These are phyloP conservation scores for Euplexia lucipara DNA, from an alignment of 2,888 invertebrate genomes.

Conservation along the genomic window DNA sequence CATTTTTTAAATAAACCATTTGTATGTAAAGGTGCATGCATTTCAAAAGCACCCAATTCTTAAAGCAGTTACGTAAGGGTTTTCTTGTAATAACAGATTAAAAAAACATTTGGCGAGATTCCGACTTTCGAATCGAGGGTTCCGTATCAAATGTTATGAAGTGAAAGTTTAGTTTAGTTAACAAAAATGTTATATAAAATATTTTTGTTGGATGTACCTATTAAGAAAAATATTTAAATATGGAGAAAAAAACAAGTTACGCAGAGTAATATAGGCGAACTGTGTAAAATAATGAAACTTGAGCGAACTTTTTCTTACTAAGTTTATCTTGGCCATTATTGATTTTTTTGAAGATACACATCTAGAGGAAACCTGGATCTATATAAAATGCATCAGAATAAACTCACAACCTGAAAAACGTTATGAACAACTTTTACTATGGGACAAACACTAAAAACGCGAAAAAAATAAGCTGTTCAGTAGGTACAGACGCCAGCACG, in stretches of 20 bases:
- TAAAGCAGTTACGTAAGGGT: slow-evolving; percentile 15
- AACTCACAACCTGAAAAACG: no score
- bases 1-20: slow-evolving; percentile 9
- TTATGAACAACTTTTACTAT: no score
- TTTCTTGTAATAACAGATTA: slow-evolving; percentile 32
- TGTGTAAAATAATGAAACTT: not conserved
- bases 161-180: not conserved
- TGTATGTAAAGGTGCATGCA: slow-evolving; percentile 17
- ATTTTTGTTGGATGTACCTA: no score
- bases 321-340: not conserved
- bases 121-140: slow-evolving; percentile 5
- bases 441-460: no score
- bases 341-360: no score
- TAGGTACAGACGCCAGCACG: no score
- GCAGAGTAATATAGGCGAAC: not conserved
- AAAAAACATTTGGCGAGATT: slow-evolving; percentile 38
- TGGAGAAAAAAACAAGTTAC: not conserved
- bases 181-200: no score
- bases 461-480: no score
- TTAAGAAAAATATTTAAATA: no score
- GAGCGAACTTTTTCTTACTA: not conserved
- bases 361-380: no score
- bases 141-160: slow-evolving; percentile 11
- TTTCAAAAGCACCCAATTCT: slow-evolving; percentile 15
- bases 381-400: no score